A percentile compares a stretch with the other conserved stretches of the same genome.
Conservation (phyloP, 2,113 vertebrate genomes). For the Ophiodon elongatus region DNA sequence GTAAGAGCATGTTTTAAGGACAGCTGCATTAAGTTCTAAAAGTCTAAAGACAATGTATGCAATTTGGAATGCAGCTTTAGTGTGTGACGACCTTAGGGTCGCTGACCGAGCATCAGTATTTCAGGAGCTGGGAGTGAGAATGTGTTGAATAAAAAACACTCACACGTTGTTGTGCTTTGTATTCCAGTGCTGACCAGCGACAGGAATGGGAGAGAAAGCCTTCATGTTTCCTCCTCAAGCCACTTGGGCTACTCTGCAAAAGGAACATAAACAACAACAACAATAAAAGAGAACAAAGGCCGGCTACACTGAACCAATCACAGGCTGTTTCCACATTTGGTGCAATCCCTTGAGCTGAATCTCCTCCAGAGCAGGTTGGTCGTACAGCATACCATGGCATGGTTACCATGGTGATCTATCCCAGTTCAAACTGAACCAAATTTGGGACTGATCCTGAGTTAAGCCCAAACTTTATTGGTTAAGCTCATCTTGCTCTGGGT, state of each 20-base stretch:
- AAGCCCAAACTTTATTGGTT: not conserved
- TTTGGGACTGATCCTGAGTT: constrained; percentile 1
- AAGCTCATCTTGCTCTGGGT: not conserved
- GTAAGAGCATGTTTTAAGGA: too few species aligned
- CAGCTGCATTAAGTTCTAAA: too few species aligned
- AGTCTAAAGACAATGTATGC: not conserved
- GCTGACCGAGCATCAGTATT: not conserved
- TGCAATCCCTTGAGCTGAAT: not conserved
- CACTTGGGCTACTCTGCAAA: not conserved
- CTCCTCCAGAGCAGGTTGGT: not conserved
- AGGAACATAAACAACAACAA: not conserved
- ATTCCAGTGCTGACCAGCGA: not conserved
- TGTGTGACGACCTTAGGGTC: not conserved
- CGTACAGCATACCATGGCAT: not conserved
- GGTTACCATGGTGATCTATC: constrained; percentile 15
- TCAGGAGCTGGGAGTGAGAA: not conserved
- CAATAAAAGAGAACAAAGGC: not conserved
- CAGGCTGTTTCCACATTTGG: not conserved
- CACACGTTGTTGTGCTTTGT: not conserved
- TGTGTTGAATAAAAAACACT: not conserved
- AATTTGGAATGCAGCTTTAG: not conserved
- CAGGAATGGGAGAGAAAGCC: not conserved
- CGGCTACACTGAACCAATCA: not conserved
- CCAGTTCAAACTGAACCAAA: not conserved
- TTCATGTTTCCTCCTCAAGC: not conserved